These are phyloP conservation scores for Bombus pyrosoma DNA, from an alignment of 1,140 invertebrate species.

Conservation along the genomic window DNA sequence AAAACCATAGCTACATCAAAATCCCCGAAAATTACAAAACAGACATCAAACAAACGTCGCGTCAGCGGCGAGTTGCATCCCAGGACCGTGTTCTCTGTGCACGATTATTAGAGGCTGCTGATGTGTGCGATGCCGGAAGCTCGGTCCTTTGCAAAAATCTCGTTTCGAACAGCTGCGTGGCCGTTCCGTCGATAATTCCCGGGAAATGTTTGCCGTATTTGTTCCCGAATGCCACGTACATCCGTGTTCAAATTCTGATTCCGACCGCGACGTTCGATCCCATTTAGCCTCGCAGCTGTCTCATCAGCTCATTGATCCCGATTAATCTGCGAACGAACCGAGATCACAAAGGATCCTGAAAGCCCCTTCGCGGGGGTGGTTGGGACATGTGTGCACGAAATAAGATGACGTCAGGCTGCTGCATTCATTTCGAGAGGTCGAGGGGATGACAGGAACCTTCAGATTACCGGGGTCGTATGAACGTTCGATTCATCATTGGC, in stretches of 20 bases:
- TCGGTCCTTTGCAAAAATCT: constrained; percentile 5
- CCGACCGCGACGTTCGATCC: constrained; percentile 19
- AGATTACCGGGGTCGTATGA: background rate
- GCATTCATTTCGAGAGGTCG: constrained; percentile 36
- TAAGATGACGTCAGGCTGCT: constrained; percentile 48
- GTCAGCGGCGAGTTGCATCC: background rate
- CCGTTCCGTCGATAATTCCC: constrained; percentile 7
- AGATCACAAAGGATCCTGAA: constrained; percentile 52
- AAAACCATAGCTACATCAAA: background rate
- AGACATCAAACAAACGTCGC: background rate
- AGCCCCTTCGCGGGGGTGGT: constrained; percentile 30
- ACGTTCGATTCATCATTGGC: background rate
- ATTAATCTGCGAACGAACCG: constrained; percentile 47
- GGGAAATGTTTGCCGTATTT: constrained; percentile 11
- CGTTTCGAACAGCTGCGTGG: constrained; percentile 32
- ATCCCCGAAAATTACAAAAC: background rate
- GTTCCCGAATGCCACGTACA: constrained; percentile 41
- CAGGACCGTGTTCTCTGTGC: background rate
- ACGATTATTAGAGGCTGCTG: constrained; percentile 3
- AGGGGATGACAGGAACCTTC: background rate
- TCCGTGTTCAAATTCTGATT: constrained; percentile 16
- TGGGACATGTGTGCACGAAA: constrained; percentile 34
- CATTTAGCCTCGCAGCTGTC: constrained; percentile 63
- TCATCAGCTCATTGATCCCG: constrained; percentile 57
- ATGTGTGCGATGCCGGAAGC: no score